Conservation (phyloP, 2,797 vertebrate genomes). For the Meda fulgida region DNA sequence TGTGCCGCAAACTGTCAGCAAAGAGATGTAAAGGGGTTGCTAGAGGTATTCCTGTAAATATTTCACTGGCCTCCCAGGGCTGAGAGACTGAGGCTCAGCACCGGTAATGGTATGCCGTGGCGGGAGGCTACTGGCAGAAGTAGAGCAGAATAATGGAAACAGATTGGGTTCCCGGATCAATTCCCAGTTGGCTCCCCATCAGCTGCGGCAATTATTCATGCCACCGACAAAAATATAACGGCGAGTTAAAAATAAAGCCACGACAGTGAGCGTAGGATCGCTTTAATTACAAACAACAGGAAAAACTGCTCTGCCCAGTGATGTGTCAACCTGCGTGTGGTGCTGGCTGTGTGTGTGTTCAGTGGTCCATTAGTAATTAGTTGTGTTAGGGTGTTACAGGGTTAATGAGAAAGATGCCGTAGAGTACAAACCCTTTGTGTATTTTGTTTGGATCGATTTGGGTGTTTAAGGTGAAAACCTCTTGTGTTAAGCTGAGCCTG, state of each 20-base stretch:
- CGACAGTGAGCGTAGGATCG: conserved; percentile 11
- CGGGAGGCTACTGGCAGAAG: conserved; percentile 60
- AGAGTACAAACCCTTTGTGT: background rate
- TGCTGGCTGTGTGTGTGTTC: background rate
- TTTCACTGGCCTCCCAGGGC: conserved; percentile 45
- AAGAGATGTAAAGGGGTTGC: conserved; percentile 51
- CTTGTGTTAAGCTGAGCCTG: background rate
- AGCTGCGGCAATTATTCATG: conserved; percentile 61
- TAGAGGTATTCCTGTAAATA: conserved; percentile 53
- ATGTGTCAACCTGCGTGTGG: background rate
- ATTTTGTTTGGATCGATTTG: conserved; percentile 9
- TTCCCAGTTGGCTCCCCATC: conserved; percentile 57
- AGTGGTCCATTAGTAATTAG: background rate
- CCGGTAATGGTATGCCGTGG: conserved; percentile 40
- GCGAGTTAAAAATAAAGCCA: conserved; percentile 52
- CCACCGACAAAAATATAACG: conserved; percentile 45
- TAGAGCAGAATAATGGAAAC: conserved; percentile 61
- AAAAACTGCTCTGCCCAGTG: background rate
- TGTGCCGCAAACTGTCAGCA: conserved; percentile 14
- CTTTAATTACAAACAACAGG: conserved; percentile 55
- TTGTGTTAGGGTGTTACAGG: background rate
- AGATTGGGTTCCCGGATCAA: conserved; percentile 58
- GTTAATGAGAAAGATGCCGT: conserved; percentile 29
- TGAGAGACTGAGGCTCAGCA: conserved; percentile 25
- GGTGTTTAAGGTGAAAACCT: conserved; percentile 16